Base-by-base conservation (phyloP, 2,888 invertebrate genomes). In the Agapetus fuscipes region DNA sequence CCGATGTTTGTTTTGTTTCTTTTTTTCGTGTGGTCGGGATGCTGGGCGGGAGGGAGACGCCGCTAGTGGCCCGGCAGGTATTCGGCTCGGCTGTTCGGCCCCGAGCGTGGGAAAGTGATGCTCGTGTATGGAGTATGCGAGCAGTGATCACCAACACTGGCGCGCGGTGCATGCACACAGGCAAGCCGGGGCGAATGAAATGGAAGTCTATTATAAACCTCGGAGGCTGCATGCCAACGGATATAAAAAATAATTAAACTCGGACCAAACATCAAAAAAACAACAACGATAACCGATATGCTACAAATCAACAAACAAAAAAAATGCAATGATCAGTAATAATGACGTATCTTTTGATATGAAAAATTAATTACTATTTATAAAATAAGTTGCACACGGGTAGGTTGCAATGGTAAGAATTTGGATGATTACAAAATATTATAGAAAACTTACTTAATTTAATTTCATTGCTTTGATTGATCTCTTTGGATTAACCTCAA, bases 91-190 rank as follows among this genome's bases (percentile, higher is more conserved):
- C 47, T 51, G 52, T 51, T 52, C 52, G 54, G 54, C 46, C 48
- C 36, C 51, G 45, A 51, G 53, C 68, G 69, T 69, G 69, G 66
- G 69, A 70, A 69, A 64, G 59, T 61, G 59, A 57, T 55, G 58
- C 55, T 59, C 58, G 59, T 58, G 56, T 52, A 44, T 25, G 30
- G 30, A 30, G 28, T 27, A 26, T 12, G 30, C 27, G 25, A 34
- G 37, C 42, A 43, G 16, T 12, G 13, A 31, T 17, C 13, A 32
- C 28, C 39, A 31, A 37, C 17, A 31, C 37, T 16, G 17, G n/a
- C 20, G 26, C 34, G n/a, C 31, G n/a, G 17, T 30, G 27, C 16
- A 30, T 25, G 26, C 24, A 28, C 24, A 34, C 41, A 34, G 33
- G 37, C 36, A 37, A 24, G 27, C 30, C n/a, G n/a, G n/a, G n/a